A percentile compares a stretch with the other conserved stretches of the same genome.
Conservation (phyloP, 2,113 vertebrate species). For the Piaya cayana region DNA sequence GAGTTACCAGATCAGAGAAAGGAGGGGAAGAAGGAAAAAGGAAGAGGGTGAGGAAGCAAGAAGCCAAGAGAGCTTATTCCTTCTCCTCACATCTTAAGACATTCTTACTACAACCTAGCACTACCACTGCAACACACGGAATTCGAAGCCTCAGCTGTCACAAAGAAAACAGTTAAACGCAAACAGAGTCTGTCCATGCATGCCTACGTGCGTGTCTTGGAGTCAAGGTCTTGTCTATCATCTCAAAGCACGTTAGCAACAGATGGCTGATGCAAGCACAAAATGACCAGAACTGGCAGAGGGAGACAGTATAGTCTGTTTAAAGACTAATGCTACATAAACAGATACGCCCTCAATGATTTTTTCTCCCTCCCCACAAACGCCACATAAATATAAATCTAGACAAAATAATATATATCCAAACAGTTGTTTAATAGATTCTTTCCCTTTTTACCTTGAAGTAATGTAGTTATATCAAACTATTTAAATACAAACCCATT, state of each 20-base stretch:
- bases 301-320: not conserved
- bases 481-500: not conserved
- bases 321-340: not conserved
- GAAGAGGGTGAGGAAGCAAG: not conserved
- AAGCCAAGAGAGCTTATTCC: not conserved
- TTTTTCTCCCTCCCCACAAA: not conserved
- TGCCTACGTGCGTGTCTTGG: rapidly evolving
- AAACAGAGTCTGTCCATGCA: not conserved
- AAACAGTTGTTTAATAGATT: not conserved
- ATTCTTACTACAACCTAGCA: not conserved
- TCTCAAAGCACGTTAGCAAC: not conserved
- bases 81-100: not conserved
- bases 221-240: not conserved
- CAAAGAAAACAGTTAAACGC: not conserved
- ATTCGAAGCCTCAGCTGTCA: not conserved
- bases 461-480: not conserved
- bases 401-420: not conserved
- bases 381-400: not conserved
- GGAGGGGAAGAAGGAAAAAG: not conserved
- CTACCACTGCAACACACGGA: not conserved
- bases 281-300: not conserved
- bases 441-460: not conserved
- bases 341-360: not conserved
- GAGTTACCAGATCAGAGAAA: not conserved
- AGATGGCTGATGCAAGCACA: not conserved